Evolutionary conservation across 2,113 vertebrate species (phyloP), one percentile per base, ranked within the genome.

Genomic region (Collichthys lucidus): DNA sequence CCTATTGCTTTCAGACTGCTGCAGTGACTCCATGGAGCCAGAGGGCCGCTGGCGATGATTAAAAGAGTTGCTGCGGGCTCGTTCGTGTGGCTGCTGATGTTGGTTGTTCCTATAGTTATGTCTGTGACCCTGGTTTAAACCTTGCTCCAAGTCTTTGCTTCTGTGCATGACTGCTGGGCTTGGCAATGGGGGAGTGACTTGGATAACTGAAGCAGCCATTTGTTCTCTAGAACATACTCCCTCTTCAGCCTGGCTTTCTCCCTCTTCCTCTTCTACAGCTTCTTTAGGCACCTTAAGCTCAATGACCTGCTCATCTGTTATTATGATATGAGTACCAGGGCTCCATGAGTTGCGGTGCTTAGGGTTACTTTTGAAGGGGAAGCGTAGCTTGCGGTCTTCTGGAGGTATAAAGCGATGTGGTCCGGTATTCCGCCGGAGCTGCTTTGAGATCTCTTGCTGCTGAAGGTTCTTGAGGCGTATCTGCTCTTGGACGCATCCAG

Each of bases 301-400:
- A 14, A 99, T 96, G 9, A 98, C 97, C 86, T 98, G 96, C 56
- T 98, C 88, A 76, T 99, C 97, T 5, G 98, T 99, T 77, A 99
- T 99, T 50, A 99, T 99, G 57, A 99, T 99, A 26, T 99, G 98
- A 0, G 98, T 99, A 22, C 98, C 98, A 0, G 98, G 98, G 56
- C 97, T 98, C 98, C 98, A 99, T 0, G 98, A 99, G 93, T 98
- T 99, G 84, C 98, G 96, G 77, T 99, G 98, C 26, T 96, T 97
- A 20, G 98, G 97, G 84, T 97, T 98, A 92, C 98, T 99, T 92
- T 96, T 98, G 91, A 99, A 99, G 15, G 98, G 98, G 79, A 99
- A 99, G 0, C 98, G 97, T 2, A 98, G 96, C 84, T 99, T 99
- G 70, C 98, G 97, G 55, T 99, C 98, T 80, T 99, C 97, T 0